Percentiles rank a stretch among this genome's conserved stretches.
Evolutionary conservation across 2,888 invertebrate genomes (phyloP).

Genomic region (Plagiodera versicolora): DNA sequence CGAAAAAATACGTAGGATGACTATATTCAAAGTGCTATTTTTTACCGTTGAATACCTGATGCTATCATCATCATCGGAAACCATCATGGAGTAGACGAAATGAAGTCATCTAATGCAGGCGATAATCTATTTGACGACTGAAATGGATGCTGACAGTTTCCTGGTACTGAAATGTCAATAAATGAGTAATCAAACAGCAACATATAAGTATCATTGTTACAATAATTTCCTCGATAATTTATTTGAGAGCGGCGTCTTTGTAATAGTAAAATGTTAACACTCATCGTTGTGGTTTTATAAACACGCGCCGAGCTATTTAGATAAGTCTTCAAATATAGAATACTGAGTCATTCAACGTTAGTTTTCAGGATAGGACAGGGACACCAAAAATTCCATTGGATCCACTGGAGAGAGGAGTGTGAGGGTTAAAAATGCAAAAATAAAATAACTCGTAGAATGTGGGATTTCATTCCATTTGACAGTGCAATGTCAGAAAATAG

Average conservation of each 20-base stretch:
- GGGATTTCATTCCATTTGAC: no score
- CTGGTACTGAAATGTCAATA: background rate
- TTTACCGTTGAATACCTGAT: background rate
- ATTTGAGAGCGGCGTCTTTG: conserved; percentile 2
- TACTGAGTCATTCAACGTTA: background rate
- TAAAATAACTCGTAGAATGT: no score
- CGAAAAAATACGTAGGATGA: conserved; percentile 5
- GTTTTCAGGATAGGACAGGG: no score
- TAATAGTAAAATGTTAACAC: background rate
- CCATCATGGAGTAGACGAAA: no score
- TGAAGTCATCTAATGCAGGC: no score
- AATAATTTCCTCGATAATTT: background rate
- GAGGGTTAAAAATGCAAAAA: no score
- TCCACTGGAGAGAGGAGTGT: no score
- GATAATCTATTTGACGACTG: no score
- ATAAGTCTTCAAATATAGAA: conserved; percentile 9
- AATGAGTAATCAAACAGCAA: background rate
- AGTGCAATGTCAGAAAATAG: no score
- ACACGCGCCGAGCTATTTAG: background rate
- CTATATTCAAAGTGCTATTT: background rate
- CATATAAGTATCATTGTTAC: conserved; percentile 1
- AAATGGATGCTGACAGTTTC: background rate
- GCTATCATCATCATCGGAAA: no score
- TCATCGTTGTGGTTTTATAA: conserved; percentile 6
- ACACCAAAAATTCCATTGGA: no score